Conservation (phyloP, 2,888 invertebrate species). For the Diaperis boleti region DNA sequence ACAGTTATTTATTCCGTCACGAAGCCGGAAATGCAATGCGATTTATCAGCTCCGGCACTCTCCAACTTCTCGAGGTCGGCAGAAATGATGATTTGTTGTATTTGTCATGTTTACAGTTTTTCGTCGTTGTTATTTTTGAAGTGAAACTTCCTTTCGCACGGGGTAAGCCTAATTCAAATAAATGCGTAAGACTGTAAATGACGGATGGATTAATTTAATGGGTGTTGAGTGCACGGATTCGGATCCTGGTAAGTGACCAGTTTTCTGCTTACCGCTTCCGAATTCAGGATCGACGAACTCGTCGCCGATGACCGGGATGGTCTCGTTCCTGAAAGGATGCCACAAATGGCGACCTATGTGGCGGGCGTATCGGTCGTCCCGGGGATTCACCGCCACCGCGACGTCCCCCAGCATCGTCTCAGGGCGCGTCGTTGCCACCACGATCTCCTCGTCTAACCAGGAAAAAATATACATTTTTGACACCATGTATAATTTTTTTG, state of each 20-base stretch:
- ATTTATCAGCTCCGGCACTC: conserved; percentile 8
- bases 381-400: conserved; percentile 97
- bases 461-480: too few relatives aligned
- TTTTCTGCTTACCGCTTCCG: too few relatives aligned
- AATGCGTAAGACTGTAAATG: too few relatives aligned
- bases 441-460: conserved; percentile 77
- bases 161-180: too few relatives aligned
- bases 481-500: conserved; percentile 7
- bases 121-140: too few relatives aligned
- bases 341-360: conserved; percentile 83
- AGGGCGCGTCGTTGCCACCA: conserved; percentile 97
- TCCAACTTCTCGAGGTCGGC: background rate
- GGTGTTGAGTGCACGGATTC: too few relatives aligned
- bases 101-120: too few relatives aligned
- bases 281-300: conserved; percentile 95
- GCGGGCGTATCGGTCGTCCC: conserved; percentile 81
- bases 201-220: too few relatives aligned
- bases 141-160: too few relatives aligned
- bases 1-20: conserved; percentile 12
- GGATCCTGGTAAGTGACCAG: too few relatives aligned
- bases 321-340: conserved; percentile 90
- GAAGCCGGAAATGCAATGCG: conserved; percentile 1
- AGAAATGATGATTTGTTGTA: conserved; percentile 3
- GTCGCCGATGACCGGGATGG: conserved; percentile 90
- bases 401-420: conserved; percentile 99